These are phyloP conservation scores for Daphoenositta chrysoptera DNA, from an alignment of 2,113 vertebrate species.

Conservation along the genomic window DNA sequence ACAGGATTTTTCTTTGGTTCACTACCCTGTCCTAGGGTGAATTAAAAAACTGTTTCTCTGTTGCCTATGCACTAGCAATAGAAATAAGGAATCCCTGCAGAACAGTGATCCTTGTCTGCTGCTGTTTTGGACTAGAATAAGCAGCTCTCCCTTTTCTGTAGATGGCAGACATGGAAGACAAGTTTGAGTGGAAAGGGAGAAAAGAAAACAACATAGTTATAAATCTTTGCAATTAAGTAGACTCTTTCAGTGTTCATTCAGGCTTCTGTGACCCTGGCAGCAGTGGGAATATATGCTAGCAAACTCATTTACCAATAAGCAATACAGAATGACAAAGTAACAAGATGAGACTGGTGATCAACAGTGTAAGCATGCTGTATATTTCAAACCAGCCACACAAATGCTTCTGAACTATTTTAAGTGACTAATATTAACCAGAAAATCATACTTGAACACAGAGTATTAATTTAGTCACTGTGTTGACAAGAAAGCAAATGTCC, in stretches of 20 bases:
- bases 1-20: neutral
- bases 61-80: neutral
- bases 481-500: neutral
- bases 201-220: conserved; percentile 39
- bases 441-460: neutral
- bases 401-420: neutral
- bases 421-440: neutral
- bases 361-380: neutral
- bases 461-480: neutral
- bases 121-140: neutral
- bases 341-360: neutral
- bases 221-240: conserved; percentile 51
- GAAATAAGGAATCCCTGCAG: neutral
- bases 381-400: neutral
- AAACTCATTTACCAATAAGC: conserved; percentile 12
- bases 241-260: neutral
- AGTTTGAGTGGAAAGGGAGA: conserved; percentile 31
- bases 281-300: conserved; percentile 15
- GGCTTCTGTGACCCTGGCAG: conserved; percentile 36
- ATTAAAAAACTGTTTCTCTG: neutral
- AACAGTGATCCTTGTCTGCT: neutral
- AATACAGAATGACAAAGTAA: neutral
- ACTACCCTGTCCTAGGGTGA: neutral
- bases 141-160: conserved; percentile 8
- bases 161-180: conserved; percentile 26